phyloP scores from a whole-genome alignment of 2,113 vertebrate species.

The Aramus guarauna region DNA sequence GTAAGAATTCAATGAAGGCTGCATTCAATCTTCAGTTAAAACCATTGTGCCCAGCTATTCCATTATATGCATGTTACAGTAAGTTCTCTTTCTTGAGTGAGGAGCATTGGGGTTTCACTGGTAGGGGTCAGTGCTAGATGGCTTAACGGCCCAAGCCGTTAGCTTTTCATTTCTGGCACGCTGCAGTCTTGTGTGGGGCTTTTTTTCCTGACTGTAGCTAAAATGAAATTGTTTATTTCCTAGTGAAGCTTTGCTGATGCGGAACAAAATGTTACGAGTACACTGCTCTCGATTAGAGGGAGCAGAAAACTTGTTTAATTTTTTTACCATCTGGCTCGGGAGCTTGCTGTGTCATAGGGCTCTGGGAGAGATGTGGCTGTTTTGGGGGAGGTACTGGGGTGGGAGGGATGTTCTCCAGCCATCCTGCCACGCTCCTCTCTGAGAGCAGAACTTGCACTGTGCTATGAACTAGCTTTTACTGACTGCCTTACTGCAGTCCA shows the following conservation, averaged over 20 bases:
- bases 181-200: not conserved
- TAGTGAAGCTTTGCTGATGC: not conserved
- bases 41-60: slow-evolving; percentile 56
- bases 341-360: not conserved
- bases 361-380: not conserved
- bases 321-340: not conserved
- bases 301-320: not conserved
- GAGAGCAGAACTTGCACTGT: not conserved
- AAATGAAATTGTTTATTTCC: not conserved
- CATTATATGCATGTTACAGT: slow-evolving; percentile 48
- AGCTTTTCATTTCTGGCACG: not conserved
- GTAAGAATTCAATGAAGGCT: slow-evolving; percentile 59
- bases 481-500: not conserved
- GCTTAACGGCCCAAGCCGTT: not conserved
- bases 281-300: not conserved
- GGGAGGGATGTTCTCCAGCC: not conserved
- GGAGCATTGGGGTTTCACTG: slow-evolving; percentile 17
- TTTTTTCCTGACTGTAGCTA: not conserved
- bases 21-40: slow-evolving; percentile 37
- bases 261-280: not conserved
- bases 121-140: not conserved
- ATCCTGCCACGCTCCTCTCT: not conserved
- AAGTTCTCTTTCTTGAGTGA: slow-evolving; percentile 42
- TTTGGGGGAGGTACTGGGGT: not conserved
- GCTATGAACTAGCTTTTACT: not conserved